A percentile compares a stretch with the other conserved stretches of the same genome.
These are phyloP conservation scores for Coluber constrictor DNA, from an alignment of 2,797 vertebrate genomes.

Conservation along the genomic window DNA sequence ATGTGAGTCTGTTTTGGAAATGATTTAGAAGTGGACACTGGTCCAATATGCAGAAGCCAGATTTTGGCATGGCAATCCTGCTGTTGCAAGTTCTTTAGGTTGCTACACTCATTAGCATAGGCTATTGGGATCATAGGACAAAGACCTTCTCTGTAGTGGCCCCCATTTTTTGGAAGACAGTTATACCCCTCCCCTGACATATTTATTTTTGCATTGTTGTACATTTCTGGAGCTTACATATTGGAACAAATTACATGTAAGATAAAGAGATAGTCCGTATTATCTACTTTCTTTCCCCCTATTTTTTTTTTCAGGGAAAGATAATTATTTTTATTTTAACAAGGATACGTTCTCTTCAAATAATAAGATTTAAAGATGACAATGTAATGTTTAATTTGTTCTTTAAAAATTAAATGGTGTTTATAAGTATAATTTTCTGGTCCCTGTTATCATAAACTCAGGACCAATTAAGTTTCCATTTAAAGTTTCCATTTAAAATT, in stretches of 20 bases:
- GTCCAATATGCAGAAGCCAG: not conserved
- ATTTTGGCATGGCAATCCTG: not conserved
- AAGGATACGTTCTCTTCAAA: slow-evolving; percentile 16
- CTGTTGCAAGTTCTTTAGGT: not conserved
- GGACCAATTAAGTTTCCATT: too few species aligned
- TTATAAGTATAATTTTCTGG: not conserved
- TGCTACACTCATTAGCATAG: not conserved
- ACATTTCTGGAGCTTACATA: not conserved
- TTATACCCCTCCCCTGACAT: not conserved
- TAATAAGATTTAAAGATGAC: not conserved
- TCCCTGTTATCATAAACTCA: not conserved
- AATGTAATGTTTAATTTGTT: not conserved
- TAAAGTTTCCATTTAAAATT: not conserved
- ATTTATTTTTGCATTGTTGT: not conserved
- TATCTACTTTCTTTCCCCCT: slow-evolving; percentile 44
- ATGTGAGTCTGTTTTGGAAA: not conserved
- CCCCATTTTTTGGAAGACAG: not conserved
- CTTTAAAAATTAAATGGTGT: not conserved
- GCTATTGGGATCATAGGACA: not conserved
- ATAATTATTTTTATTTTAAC: slow-evolving; percentile 56
- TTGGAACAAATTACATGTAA: not conserved
- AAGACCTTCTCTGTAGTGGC: not conserved
- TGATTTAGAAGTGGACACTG: not conserved
- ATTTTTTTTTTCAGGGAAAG: slow-evolving; percentile 43
- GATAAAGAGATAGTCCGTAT: not conserved